These are phyloP conservation scores for Perizoma affinitatum DNA, from an alignment of 2,888 invertebrate genomes.

Conservation along the genomic window DNA sequence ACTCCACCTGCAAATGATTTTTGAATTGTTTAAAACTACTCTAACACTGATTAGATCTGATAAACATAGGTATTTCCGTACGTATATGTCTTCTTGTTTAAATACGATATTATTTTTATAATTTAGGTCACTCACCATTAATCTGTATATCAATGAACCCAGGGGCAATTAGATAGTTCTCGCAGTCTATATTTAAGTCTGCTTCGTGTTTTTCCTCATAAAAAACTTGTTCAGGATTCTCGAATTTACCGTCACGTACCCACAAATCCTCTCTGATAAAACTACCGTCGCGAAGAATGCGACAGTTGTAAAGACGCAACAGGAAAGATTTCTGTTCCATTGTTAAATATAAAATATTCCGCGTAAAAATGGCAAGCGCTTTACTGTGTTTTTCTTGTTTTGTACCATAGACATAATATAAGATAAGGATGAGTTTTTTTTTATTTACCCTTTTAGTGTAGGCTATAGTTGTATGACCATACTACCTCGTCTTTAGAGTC, in stretches of 20 bases:
- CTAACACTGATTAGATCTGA: too few species aligned
- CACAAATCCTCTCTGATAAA: slow-evolving; percentile 93
- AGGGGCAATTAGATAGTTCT: slow-evolving; percentile 92
- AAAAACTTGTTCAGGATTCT: slow-evolving; percentile 96
- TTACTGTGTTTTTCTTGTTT: too few species aligned
- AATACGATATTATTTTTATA: neutral
- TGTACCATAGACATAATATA: too few species aligned
- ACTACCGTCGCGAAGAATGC: slow-evolving; percentile 89
- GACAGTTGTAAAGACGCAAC: slow-evolving; percentile 90
- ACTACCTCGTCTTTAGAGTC: too few species aligned
- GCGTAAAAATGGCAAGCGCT: too few species aligned
- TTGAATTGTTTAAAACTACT: neutral
- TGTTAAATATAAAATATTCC: too few species aligned
- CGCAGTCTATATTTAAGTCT: slow-evolving; percentile 89
- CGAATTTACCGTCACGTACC: slow-evolving; percentile 93
- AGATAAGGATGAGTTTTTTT: too few species aligned
- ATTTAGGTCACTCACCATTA: slow-evolving; percentile 89
- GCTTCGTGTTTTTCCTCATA: slow-evolving; percentile 92
- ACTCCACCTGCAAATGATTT: slow-evolving; percentile 89
- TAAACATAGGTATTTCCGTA: too few species aligned
- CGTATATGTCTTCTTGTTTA: too few species aligned
- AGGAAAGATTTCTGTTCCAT: slow-evolving; percentile 69
- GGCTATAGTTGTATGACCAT: too few species aligned
- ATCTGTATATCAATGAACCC: slow-evolving; percentile 99
- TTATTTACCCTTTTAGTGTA: too few species aligned